Evolutionary conservation across 2,797 vertebrate species (phyloP).

Genomic region (Nannoperca australis): DNA sequence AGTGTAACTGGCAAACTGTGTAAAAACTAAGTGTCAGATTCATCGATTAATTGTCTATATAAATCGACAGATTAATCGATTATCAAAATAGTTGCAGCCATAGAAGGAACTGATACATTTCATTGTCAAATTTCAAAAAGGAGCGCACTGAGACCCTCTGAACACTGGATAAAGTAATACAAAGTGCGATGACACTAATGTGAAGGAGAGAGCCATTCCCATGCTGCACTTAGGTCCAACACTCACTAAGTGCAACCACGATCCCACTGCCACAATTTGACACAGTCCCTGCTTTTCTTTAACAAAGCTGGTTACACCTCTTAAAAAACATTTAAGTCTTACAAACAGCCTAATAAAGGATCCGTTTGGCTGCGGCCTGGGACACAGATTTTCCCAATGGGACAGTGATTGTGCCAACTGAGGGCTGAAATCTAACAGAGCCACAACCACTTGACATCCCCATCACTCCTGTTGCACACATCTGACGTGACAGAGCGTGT

Average conservation of each 20-base stretch:
- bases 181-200: background rate
- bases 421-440: constrained; percentile 22
- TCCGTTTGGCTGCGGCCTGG: background rate
- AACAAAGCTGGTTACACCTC: background rate
- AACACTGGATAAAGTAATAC: background rate
- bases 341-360: background rate
- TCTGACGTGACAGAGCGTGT: constrained; percentile 47
- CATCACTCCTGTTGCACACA: constrained; percentile 39
- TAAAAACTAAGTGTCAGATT: no score
- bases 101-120: background rate
- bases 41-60: no score
- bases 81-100: no score
- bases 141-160: no score
- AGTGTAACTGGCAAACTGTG: no score
- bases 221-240: background rate
- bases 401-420: constrained; percentile 1
- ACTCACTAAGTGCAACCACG: background rate
- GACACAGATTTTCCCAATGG: constrained; percentile 11
- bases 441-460: constrained; percentile 35
- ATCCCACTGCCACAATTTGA: background rate
- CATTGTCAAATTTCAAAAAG: no score
- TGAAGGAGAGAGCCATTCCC: no score
- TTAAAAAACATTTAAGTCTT: no score
- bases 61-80: no score
- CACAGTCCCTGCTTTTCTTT: background rate